Evolutionary conservation across 2,113 vertebrate genomes (phyloP).

Genomic region (Ellobius talpinus): DNA sequence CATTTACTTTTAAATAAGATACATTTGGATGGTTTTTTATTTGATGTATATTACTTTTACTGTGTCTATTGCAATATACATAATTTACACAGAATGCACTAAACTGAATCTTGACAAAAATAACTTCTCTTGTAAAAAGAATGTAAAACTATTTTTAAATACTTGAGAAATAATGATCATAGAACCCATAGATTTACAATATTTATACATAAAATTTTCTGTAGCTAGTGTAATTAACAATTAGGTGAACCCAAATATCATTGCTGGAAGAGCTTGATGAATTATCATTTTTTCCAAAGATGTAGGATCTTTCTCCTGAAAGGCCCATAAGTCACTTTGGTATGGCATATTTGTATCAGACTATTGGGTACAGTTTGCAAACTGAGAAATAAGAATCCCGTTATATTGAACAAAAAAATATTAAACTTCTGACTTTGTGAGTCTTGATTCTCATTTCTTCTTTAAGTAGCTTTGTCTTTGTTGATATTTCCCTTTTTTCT

Average conservation of each 20-base stretch:
- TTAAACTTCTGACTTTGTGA: neutral
- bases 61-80: neutral
- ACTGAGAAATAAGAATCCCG: neutral
- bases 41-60: conserved; percentile 48
- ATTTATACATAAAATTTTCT: neutral
- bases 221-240: neutral
- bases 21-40: conserved; percentile 43
- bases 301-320: neutral
- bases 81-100: neutral
- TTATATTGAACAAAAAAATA: neutral
- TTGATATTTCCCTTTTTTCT: neutral
- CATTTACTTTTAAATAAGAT: conserved; percentile 64
- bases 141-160: neutral
- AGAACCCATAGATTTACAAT: neutral
- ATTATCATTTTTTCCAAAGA: no score
- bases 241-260: neutral
- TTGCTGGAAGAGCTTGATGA: no score
- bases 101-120: conserved; percentile 21
- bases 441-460: neutral
- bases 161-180: neutral
- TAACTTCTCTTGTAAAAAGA: neutral
- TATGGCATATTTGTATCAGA: neutral
- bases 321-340: neutral
- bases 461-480: neutral
- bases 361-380: neutral